Percentiles rank a stretch among this genome's conserved stretches.
phyloP scores from a whole-genome alignment of 2,113 vertebrate genomes.

The Sprattus sprattus region DNA sequence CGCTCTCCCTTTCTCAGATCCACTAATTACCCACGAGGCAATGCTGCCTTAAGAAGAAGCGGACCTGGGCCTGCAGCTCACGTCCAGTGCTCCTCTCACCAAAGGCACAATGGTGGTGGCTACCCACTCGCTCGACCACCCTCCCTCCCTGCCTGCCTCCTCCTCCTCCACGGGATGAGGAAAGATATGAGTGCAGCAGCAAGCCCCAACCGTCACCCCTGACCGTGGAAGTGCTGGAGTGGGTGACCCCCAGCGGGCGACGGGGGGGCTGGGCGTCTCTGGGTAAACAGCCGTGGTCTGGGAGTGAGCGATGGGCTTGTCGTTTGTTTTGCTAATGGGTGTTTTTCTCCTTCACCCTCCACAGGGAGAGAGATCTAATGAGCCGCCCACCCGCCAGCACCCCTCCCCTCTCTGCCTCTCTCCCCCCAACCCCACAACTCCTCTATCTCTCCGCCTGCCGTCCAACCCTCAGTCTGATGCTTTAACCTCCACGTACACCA shows the following conservation, averaged over 20 bases:
- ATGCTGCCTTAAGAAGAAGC: neutral
- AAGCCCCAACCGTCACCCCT: conserved; percentile 4
- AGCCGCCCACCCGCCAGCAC: conserved; percentile 59
- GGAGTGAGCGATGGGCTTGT: conserved; percentile 58
- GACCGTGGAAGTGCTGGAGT: conserved; percentile 12
- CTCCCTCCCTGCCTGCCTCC: conserved; percentile 18
- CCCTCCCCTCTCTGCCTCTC: neutral
- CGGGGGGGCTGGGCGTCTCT: conserved; percentile 47
- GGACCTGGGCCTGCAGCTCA: neutral
- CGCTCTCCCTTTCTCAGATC: neutral
- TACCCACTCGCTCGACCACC: conserved; percentile 14
- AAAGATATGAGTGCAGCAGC: neutral
- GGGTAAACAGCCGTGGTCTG: conserved; percentile 60
- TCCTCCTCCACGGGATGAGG: conserved; percentile 8
- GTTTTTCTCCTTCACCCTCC: conserved; percentile 67
- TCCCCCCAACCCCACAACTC: conserved; percentile 37
- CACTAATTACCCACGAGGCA: neutral
- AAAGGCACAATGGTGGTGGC: neutral
- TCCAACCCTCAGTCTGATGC: conserved; percentile 54
- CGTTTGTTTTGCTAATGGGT: conserved; percentile 72
- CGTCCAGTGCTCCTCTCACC: neutral
- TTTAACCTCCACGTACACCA: conserved; percentile 53
- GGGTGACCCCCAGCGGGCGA: conserved; percentile 42
- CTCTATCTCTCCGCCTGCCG: conserved; percentile 53
- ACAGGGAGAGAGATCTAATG: conserved; percentile 67